Conservation (phyloP, 2,888 invertebrate species). For the Homarus gammarus region DNA sequence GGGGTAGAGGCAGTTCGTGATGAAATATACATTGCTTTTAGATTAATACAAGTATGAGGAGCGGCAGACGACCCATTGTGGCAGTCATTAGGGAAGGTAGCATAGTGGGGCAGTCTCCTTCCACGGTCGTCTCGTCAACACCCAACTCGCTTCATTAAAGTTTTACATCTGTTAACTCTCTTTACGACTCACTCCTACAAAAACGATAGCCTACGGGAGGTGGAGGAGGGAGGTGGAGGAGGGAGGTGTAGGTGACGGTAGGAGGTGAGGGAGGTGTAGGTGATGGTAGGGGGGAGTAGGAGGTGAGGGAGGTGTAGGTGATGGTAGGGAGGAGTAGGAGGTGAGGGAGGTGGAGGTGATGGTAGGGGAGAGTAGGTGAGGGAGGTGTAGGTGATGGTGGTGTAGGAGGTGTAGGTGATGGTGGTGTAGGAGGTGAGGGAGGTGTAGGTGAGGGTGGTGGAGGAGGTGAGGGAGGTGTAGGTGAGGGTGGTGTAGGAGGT, state of each 20-base stretch:
- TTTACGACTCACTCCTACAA: constrained; percentile 13
- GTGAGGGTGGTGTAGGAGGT: no score
- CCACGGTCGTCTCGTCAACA: background rate
- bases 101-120: background rate
- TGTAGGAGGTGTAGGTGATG: no score
- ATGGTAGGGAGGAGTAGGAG: no score
- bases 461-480: no score
- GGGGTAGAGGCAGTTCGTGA: constrained; percentile 20
- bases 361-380: background rate
- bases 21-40: constrained; percentile 21
- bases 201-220: background rate
- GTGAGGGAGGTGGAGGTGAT: background rate
- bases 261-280: background rate
- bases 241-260: background rate
- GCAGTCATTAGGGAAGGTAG: background rate
- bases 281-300: background rate
- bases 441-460: no score
- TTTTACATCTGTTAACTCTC: constrained; percentile 35
- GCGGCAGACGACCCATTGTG: background rate
- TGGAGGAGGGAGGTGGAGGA: background rate
- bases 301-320: background rate
- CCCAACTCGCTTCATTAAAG: constrained; percentile 16
- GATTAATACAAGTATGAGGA: constrained; percentile 35
- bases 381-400: no score
- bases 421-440: no score